A percentile compares a stretch with the other conserved stretches of the same genome.
Evolutionary conservation across 2,888 invertebrate genomes (phyloP).

Genomic region (Caenorhabditis zanzibari): DNA sequence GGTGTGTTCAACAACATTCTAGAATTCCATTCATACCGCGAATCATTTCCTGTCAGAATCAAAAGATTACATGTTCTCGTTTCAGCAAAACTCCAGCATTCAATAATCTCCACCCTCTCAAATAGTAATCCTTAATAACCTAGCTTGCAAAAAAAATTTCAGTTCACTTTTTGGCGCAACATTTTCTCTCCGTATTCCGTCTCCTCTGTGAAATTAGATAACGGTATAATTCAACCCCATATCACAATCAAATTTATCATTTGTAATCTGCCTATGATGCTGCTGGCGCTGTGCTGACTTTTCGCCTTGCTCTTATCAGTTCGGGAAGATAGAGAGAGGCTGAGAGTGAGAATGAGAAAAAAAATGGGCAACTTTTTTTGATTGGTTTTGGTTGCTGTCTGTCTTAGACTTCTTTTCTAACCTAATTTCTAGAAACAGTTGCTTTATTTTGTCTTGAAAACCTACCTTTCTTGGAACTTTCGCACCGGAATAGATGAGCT

Average conservation of each 20-base stretch:
- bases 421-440: not conserved
- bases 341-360: not conserved
- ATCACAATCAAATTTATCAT: slow-evolving; percentile 33
- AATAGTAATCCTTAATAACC: slow-evolving; percentile 5
- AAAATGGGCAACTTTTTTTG: slow-evolving; percentile 33
- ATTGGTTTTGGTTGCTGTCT: slow-evolving; percentile 6
- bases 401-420: not conserved
- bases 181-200: not conserved
- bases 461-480: not conserved
- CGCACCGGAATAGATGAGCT: slow-evolving; percentile 9
- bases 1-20: not conserved
- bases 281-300: slow-evolving; percentile 40
- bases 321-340: not conserved
- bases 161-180: not conserved
- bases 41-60: not conserved
- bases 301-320: slow-evolving; percentile 43
- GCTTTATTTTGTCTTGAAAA: slow-evolving; percentile 6
- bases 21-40: slow-evolving; percentile 17
- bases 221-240: slow-evolving; percentile 13
- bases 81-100: not conserved
- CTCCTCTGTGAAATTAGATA: slow-evolving; percentile 8
- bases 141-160: slow-evolving; percentile 21
- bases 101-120: slow-evolving; percentile 36
- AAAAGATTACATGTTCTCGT: not conserved
- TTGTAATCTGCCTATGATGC: slow-evolving; percentile 25